Evolutionary conservation across 2,888 invertebrate species (phyloP).

Genomic region (Melipona beecheii): DNA sequence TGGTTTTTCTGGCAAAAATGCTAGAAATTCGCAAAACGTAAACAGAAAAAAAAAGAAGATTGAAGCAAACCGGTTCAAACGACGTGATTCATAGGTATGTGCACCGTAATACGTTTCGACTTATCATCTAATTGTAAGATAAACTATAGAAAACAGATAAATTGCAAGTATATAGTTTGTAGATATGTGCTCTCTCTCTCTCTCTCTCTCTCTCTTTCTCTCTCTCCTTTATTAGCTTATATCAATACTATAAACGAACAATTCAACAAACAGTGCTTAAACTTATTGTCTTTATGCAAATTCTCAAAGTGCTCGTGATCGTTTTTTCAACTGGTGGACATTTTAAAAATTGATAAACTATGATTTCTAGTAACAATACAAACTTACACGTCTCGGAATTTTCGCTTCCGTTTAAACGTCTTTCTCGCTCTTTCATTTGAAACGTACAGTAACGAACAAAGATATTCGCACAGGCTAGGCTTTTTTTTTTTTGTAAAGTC

Average conservation of each 20-base stretch:
- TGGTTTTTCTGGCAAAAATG: neutral
- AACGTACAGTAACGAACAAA: neutral
- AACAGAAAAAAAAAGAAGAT: neutral
- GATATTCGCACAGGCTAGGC: too few relatives aligned
- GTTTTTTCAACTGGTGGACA: neutral
- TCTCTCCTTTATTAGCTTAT: slow-evolving; percentile 6
- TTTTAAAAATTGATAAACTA: neutral
- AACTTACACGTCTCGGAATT: neutral
- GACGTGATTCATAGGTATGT: neutral
- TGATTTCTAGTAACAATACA: slow-evolving; percentile 15
- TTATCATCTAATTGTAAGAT: slow-evolving; percentile 7
- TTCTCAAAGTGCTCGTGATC: slow-evolving; percentile 1
- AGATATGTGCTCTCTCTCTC: slow-evolving; percentile 52
- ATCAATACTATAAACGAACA: slow-evolving; percentile 49
- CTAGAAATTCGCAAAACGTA: neutral
- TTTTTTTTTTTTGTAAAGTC: too few relatives aligned
- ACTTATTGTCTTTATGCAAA: slow-evolving; percentile 60
- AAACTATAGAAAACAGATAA: slow-evolving; percentile 11
- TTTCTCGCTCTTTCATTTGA: neutral
- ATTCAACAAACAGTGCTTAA: slow-evolving; percentile 42
- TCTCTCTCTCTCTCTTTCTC: neutral
- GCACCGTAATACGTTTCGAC: neutral
- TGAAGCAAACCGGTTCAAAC: neutral
- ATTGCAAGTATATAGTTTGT: slow-evolving; percentile 23
- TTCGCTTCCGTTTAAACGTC: neutral